Base-by-base conservation (phyloP, 2,888 invertebrate species). In the Perithous albicinctus region DNA sequence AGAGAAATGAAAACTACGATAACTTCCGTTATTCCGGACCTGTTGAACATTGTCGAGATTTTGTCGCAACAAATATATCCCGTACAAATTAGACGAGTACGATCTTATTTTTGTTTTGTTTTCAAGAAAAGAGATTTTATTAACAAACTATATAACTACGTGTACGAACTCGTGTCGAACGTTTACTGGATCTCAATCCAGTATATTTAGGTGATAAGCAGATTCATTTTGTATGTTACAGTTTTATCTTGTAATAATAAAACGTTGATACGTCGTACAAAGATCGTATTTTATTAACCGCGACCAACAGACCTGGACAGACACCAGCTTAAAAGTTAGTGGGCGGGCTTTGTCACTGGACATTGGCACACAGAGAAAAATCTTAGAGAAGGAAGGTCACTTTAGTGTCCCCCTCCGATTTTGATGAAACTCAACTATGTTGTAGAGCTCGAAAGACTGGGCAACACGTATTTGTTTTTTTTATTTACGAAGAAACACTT, bases 231-330 rank as follows among this genome's bases (percentile, higher is more conserved):
- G 74, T 80, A 83, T 70, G 63, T 80, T 80, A 56, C 67, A 80
- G 51, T 73, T 80, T 76, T 77, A 48, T 83, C 69, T 80, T 80
- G 83, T 77, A 83, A 80, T 80, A 83, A 83, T 80, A 83, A 83
- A 83, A 76, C 35, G 59, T 66, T 72, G 15, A 48, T 41, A 72
- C 70, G 26, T 66, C 64, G 43, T 48, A 59, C 15, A 2, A 12
- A 38, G 18, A 20, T 67, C 18, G 2, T 64, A 23, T 6, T n/a
- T n/a, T 32, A 35, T 29, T 29, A 4, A 29, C 12, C 5, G n/a
- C 10, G 5, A 26, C 10, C 4, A 29, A 56, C 5, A 56, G n/a
- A n/a, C n/a, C n/a, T n/a, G n/a, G n/a, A n/a, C n/a, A n/a, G n/a
- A n/a, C n/a, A n/a, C n/a, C n/a, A n/a, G n/a, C n/a, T n/a, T n/a